Evolutionary conservation across 2,797 vertebrate genomes (phyloP), one percentile per base, ranked within the genome.

Genomic region (Erethizon dorsatum): DNA sequence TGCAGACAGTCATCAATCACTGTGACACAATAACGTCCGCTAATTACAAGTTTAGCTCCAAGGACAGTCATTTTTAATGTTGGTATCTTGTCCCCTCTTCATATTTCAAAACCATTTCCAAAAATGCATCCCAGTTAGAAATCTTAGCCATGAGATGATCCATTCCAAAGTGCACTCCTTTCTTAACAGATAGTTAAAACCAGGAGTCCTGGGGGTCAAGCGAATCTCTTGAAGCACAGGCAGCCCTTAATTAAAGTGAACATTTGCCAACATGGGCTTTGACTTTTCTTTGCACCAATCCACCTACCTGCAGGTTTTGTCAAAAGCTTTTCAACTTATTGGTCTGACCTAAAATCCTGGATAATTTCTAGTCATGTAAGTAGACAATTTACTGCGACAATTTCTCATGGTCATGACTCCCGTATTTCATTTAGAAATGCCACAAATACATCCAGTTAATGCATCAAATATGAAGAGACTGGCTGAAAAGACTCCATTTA

Each of bases 391-490:
- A 52, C 61, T 57, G 87, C 5, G 0, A 73, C 73, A 87, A 94
- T 96, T 98, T 31, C 26, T 97, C 80, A 96, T 92, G 83, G 96
- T 95, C 13, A 0, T 92, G 13, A 94, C 59, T 90, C 71, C 96
- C 90, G 98, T 96, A 96, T 80, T 97, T 98, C 97, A 95, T 96
- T 98, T 96, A 96, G 86, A 98, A 98, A 97, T 85, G 79, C 82
- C 97, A 96, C 96, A 98, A 98, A 96, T 97, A 87, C 85, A 97
- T 79, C 61, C 94, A 97, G 89, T 98, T 98, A 98, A 97, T 97
- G 83, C 94, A 98, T 98, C 98, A 98, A 98, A 98, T 98, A 98
- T 98, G 97, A 98, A 98, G 98, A 97, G 96, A 97, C 94, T 98
- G 97, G 90, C 94, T 96, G 97, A 98, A 96, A 88, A 85, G 95